These are phyloP conservation scores for Echeneis naucrates DNA, from an alignment of 2,797 vertebrate genomes.

Conservation along the genomic window DNA sequence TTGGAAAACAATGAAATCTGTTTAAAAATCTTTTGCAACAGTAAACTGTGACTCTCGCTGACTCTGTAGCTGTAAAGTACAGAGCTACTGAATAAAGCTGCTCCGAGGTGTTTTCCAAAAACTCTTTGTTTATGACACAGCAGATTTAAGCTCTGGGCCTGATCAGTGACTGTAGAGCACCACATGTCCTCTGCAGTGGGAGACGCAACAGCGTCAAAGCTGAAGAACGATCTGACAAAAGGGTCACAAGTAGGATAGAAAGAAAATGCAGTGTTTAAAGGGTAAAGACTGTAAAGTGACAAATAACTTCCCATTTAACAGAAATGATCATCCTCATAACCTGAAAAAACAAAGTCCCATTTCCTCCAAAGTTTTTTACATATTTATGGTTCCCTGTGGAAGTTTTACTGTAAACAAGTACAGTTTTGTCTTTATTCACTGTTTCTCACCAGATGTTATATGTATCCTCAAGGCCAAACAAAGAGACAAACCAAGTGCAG, in stretches of 20 bases:
- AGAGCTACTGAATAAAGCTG: no score
- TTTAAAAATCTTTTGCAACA: no score
- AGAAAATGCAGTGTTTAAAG: neutral
- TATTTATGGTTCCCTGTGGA: neutral
- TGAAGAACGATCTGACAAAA: constrained; percentile 10
- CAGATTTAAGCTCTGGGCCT: neutral
- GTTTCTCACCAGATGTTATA: neutral
- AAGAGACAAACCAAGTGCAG: neutral
- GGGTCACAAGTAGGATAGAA: neutral
- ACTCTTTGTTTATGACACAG: neutral
- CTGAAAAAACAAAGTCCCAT: neutral
- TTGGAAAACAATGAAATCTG: no score
- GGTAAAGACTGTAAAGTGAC: neutral
- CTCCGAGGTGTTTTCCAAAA: neutral
- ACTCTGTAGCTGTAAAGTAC: no score
- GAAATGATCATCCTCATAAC: constrained; percentile 1
- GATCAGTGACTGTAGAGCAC: neutral
- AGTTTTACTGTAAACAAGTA: neutral
- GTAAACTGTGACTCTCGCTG: no score
- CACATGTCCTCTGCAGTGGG: neutral
- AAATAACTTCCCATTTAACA: neutral
- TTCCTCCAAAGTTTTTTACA: no score
- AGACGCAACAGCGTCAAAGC: neutral
- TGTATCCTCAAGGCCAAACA: constrained; percentile 3
- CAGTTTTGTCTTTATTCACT: neutral